These are phyloP conservation scores for Odontothrips loti DNA, from an alignment of 2,888 invertebrate species.

Conservation along the genomic window DNA sequence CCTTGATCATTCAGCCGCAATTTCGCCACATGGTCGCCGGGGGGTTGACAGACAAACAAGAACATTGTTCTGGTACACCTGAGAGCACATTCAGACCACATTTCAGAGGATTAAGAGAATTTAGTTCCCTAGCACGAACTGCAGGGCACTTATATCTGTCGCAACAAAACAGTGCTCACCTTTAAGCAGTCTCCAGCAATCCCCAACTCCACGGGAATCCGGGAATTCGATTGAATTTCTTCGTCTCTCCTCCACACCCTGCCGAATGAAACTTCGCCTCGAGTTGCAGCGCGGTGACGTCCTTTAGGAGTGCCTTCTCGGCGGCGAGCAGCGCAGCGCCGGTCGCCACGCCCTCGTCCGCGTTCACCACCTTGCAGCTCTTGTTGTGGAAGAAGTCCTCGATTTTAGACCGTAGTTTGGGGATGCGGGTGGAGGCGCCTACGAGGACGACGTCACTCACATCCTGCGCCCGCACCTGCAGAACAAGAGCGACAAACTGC, in stretches of 20 bases:
- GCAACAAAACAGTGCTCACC: background rate
- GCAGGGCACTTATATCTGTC: background rate
- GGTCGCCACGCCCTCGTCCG: background rate
- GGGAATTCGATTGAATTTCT: background rate
- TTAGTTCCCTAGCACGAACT: too few relatives aligned
- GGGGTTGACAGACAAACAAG: too few relatives aligned
- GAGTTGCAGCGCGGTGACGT: background rate
- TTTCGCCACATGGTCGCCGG: background rate
- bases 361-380: background rate
- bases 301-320: background rate
- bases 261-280: too few relatives aligned
- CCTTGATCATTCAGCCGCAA: background rate
- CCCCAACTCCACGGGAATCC: background rate
- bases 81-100: too few relatives aligned
- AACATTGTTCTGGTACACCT: too few relatives aligned
- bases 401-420: background rate
- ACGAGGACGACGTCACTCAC: background rate
- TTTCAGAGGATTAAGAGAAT: too few relatives aligned
- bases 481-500: background rate
- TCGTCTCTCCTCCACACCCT: background rate
- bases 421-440: background rate
- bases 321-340: background rate
- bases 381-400: background rate
- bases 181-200: background rate
- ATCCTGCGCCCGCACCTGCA: background rate